phyloP scores from a whole-genome alignment of 2,797 vertebrate species.

The Tiaroga cobitis region DNA sequence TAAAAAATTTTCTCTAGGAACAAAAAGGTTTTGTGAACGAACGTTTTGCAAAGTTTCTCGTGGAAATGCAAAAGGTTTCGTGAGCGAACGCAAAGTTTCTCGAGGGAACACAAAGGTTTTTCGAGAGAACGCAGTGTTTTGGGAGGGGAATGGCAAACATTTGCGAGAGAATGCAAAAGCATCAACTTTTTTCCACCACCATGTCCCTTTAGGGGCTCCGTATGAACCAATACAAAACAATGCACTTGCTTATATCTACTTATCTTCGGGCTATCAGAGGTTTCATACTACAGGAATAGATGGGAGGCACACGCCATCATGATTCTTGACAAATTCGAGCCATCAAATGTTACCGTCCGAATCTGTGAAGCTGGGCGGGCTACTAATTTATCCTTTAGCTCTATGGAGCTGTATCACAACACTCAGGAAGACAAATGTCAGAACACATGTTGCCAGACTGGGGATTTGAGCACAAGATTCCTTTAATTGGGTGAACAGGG shows the following conservation, averaged over 20 bases:
- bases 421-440: constrained; percentile 86
- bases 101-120: neutral
- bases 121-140: neutral
- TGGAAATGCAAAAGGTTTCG: neutral
- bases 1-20: neutral
- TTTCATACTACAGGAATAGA: constrained; percentile 50
- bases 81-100: neutral
- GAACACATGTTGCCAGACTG: constrained; percentile 84
- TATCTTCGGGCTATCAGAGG: constrained; percentile 12
- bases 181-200: neutral
- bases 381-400: constrained; percentile 87
- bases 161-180: neutral
- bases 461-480: constrained; percentile 82
- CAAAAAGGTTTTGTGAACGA: neutral
- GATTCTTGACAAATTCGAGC: constrained; percentile 71
- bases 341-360: constrained; percentile 67
- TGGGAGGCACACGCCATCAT: constrained; percentile 63
- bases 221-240: neutral
- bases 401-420: constrained; percentile 80
- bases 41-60: neutral
- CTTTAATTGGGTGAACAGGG: constrained; percentile 88
- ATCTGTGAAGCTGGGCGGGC: constrained; percentile 76
- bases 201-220: neutral
- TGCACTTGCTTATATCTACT: constrained; percentile 13
- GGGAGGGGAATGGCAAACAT: neutral